Evolutionary conservation across 2,113 vertebrate genomes (phyloP).

Genomic region (Malurus alboscapulatus): DNA sequence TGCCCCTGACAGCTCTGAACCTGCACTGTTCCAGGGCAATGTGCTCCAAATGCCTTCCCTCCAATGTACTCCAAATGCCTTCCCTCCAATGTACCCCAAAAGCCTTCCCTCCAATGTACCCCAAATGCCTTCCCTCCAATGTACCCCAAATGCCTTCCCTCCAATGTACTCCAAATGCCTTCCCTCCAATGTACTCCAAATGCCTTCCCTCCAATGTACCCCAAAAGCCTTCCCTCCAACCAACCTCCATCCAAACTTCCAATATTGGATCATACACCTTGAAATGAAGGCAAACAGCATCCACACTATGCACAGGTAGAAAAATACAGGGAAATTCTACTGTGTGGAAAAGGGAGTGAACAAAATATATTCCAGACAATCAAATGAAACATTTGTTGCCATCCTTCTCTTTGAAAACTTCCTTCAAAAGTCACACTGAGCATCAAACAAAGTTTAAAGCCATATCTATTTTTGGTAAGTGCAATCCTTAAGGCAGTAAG

Average conservation of each 20-base stretch:
- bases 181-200: neutral
- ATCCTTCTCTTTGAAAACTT: neutral
- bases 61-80: accelerated
- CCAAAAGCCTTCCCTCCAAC: neutral
- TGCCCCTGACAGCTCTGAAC: neutral
- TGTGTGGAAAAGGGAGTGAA: neutral
- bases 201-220: accelerated
- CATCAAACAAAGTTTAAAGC: neutral
- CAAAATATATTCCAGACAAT: neutral
- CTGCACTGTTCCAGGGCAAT: neutral
- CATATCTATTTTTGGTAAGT: neutral
- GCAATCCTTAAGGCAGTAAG: neutral
- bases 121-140: neutral
- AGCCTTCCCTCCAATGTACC: accelerated
- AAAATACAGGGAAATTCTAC: neutral
- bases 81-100: neutral
- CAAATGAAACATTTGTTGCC: neutral
- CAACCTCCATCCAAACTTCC: neutral
- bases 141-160: neutral
- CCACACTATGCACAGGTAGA: neutral
- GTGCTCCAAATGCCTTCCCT: neutral
- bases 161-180: accelerated
- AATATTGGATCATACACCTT: accelerated
- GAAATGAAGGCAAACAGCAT: neutral
- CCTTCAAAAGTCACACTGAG: neutral